Base-by-base conservation (phyloP, 2,113 vertebrate genomes). In the Xenotilapia longispinis region DNA sequence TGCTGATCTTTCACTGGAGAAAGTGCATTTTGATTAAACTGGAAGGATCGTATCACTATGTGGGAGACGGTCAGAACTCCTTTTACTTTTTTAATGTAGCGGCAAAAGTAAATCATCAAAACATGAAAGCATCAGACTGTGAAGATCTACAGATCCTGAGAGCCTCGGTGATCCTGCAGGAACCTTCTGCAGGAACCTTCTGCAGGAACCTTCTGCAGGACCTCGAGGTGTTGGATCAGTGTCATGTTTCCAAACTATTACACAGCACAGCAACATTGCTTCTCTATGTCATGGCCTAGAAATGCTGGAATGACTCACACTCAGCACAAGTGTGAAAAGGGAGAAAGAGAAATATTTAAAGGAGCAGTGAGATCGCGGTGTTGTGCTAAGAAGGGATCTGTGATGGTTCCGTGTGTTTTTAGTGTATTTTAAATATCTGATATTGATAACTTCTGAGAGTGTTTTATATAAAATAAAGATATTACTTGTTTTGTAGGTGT, bases 301-400 rank as follows among this genome's bases (percentile, higher is more conserved):
- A 0, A 65, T n/a, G 60, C 60, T 36, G 33, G 0, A 38, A 38
- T 2, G 31, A 65, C 60, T 7, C 28, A 33, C 58, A 36, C 6
- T n/a, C 60, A 36, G 31, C 58, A 36, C 58, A 36, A 63, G 28
- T 7, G 58, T 63, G 58, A 36, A 63, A 63, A 63, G 17, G 1
- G 17, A 12, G 1, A 36, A 36, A 63, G 17, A n/a, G 58, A 63
- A n/a, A 63, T 63, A 5, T 63, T 63, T 36, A 63, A 36, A 63
- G 0, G 5, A 4, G 31, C 15, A 19, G 31, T 4, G 31, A 63
- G 58, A 36, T 63, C 31, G 0, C 2, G 31, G 31, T 36, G 58
- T 36, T 63, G 58, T 19, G 31, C 58, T 1, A n/a, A 36, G 6
- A 36, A 36, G 15, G 0, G 4, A 63, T 63, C 7, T 63, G 17